Evolutionary conservation across 2,113 vertebrate species (phyloP), one percentile per base, ranked within the genome.

Genomic region (Jacana jacana): DNA sequence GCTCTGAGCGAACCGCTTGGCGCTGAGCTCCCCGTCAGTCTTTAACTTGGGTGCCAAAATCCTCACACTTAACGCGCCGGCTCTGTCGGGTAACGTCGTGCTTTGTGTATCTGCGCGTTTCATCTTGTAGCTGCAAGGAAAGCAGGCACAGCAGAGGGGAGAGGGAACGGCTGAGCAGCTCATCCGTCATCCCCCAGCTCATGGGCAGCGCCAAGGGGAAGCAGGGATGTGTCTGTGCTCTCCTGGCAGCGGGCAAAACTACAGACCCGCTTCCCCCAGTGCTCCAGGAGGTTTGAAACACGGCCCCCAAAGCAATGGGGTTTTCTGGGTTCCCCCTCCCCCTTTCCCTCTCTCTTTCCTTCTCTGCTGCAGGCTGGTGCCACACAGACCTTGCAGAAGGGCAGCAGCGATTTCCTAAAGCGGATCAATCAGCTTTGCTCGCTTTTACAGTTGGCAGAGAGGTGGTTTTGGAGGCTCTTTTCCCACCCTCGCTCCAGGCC

Each of bases 61-160:
- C 46, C 88, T 64, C 3, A 7, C 0, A 4, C 61, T 35, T 46
- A 30, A 64, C 0, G 5, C 2, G 2, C 70, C 0, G 6, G 66
- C 44, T 18, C 80, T 20, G 49, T 40, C 1, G 9, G 54, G 37
- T 58, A 57, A 31, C 1, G 1, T 46, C 1, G 22, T 11, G 92
- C 96, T 91, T 83, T 93, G 86, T 92, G 79, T 44, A 13, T 6
- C 54, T 11, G 58, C 4, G 1, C 13, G 1, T 55, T 91, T 64
- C 71, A 39, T 48, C 82, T 76, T 4, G 1, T 23, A 16, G 23
- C 72, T 1, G 3, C 4, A 1, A 86, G 91, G 70, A 66, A 76
- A 52, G 57, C 3, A 1, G 0, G 1, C 35, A 8, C 2, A 5
- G 71, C 0, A 0, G 68, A 92, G 86, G 89, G 87, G 51, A 93